Evolutionary conservation across 2,113 vertebrate species (phyloP), one percentile per base, ranked within the genome.

Genomic region (Lasiurus borealis): DNA sequence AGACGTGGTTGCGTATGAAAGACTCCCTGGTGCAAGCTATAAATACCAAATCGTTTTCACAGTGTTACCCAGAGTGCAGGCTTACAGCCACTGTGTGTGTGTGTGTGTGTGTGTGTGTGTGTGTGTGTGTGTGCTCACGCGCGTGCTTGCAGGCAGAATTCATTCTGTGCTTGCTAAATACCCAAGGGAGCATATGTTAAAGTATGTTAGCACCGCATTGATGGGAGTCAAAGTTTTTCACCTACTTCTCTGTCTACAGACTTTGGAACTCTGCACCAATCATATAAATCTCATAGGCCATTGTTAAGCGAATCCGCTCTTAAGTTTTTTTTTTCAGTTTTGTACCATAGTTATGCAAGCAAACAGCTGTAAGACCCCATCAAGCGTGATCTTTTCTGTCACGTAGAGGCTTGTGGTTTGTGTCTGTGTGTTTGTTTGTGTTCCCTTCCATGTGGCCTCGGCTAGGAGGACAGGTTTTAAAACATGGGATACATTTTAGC

Each of bases 381-480:
- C 15, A 48, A 57, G 2, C 11, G 57, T 83, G 3, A 12, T 76
- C 23, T n/a, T 95, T 71, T 85, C 48, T 86, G 9, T 69, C 48
- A 52, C 34, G 54, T 85, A 34, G 50, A 93, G 85, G 11, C 16
- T 68, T 81, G 40, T 83, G 80, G 18, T 69, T 34, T 34, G 25
- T 48, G 64, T 68, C 29, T 68, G 31, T 69, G 66, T 69, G 68
- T 36, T 18, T n/a, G n/a, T n/a, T n/a, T 59, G 36, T 19, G 54
- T n/a, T 6, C 2, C n/a, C 50, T 19, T 21, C 1, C 11, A 31
- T 6, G 69, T 7, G 69, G 8, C 10, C 16, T 85, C 29, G 44
- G 21, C 48, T 94, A 69, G 40, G n/a, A n/a, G n/a, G 91, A 2
- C 57, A 76, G n/a, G 16, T 52, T 91, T 93, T 54, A 85, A 91